Evolutionary conservation across 64 coral and sea anemone genomes (phyloP), one percentile per base, ranked within the genome.

Genomic region (Actinia tenebrosa): DNA sequence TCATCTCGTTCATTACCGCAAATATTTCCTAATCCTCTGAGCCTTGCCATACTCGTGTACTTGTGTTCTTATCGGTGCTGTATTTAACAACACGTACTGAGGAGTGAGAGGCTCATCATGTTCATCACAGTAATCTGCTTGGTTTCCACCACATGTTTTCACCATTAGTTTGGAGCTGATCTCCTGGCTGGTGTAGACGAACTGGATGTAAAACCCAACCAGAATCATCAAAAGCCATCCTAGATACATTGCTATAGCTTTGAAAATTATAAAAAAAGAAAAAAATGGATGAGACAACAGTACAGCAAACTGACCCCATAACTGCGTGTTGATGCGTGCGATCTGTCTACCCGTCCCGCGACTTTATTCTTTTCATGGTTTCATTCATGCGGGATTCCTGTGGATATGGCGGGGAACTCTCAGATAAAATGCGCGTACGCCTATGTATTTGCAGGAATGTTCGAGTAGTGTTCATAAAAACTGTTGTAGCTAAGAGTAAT

Each of bases 111-210:
- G 54, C 4, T 85, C 83, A 3, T 81, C 50, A 2, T 81, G n/a
- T 19, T 85, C 83, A 45, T 85, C 83, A 45, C 56, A 62, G 43
- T 50, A 50, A 46, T 83, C 56, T 13, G 22, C 10, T 23, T 78
- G 66, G 3, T 62, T n/a, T 18, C 75, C 71, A 14, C 45, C 30
- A 19, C 90, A 92, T 18, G 64, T 71, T 77, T 71, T 82, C 0
- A 87, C 66, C 77, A 92, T 83, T 15, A 92, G 80, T 4, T 58
- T 14, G 55, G 84, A 80, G 47, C 80, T 84, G 53, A 92, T 92
- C 22, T 87, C 90, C 56, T 92, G 90, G 20, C 81, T 84, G 27
- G 90, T 92, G 90, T 92, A 92, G 56, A 92, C 86, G 78, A 80
- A 87, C 64, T 92, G 90, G 22, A 92, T 62, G 2, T 87, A 63